Percentiles rank a stretch among this genome's conserved stretches.
Evolutionary conservation across 2,797 vertebrate genomes (phyloP).

Genomic region (Petrocephalus schoutedeni): DNA sequence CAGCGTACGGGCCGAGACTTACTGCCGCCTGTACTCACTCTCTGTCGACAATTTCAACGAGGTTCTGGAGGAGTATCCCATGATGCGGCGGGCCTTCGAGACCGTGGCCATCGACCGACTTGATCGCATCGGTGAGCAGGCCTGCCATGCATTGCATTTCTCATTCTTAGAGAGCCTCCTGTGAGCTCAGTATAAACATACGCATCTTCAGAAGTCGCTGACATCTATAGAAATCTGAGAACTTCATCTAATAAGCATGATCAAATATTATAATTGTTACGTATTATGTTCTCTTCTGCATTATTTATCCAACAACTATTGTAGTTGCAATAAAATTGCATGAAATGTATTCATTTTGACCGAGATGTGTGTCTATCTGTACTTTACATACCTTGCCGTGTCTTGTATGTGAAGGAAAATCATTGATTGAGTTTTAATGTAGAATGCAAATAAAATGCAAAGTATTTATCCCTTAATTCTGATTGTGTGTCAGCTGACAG

Average conservation of each 20-base stretch:
- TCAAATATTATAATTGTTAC: not conserved
- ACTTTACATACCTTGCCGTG: not conserved
- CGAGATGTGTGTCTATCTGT: not conserved
- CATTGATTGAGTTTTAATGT: not conserved
- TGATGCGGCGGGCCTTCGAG: constrained; percentile 91
- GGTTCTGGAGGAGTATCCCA: constrained; percentile 89
- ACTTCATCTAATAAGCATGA: not conserved
- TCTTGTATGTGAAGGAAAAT: not conserved
- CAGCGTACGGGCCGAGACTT: constrained; percentile 82
- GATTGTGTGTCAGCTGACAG: not conserved
- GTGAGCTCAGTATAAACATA: not conserved
- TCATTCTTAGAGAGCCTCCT: not conserved
- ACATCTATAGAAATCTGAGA: not conserved
- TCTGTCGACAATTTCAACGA: constrained; percentile 92
- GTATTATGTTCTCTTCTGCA: not conserved
- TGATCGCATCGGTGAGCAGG: constrained; percentile 74
- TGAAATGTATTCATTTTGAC: not conserved
- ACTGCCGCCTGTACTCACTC: constrained; percentile 83
- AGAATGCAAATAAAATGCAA: not conserved
- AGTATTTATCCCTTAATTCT: not conserved
- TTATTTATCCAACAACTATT: not conserved
- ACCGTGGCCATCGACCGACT: constrained; percentile 89
- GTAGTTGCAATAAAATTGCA: not conserved
- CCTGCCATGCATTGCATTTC: not conserved
- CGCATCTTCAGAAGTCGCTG: not conserved